These are phyloP conservation scores for Campopleginae sp. DNA, from an alignment of 2,888 invertebrate species.

Conservation along the genomic window DNA sequence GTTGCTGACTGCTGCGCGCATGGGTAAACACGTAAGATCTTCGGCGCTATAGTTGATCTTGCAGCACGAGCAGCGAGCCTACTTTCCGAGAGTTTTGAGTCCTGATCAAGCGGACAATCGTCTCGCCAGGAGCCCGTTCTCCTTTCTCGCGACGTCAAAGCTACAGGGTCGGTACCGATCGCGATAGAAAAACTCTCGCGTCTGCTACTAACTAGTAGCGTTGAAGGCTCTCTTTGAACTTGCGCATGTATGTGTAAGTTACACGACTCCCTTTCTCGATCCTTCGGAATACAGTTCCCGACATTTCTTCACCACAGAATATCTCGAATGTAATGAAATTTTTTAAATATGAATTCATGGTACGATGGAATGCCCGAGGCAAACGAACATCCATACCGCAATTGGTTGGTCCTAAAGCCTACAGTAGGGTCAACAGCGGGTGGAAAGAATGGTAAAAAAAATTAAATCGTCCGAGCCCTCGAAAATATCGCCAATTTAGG, in stretches of 20 bases:
- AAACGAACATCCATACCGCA: conserved; percentile 40
- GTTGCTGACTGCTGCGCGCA: conserved; percentile 68
- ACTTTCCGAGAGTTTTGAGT: conserved; percentile 74
- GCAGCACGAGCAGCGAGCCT: conserved; percentile 68
- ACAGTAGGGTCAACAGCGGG: conserved; percentile 61
- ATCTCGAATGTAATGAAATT: background rate
- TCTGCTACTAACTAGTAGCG: conserved; percentile 38
- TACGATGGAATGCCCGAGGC: conserved; percentile 44
- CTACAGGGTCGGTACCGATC: conserved; percentile 35
- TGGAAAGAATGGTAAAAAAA: conserved; percentile 60
- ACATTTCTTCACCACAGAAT: conserved; percentile 38
- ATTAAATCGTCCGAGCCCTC: conserved; percentile 64
- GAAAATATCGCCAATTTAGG: conserved; percentile 75
- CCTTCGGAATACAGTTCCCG: background rate
- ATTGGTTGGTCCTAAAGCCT: conserved; percentile 38
- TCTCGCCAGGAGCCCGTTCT: conserved; percentile 53
- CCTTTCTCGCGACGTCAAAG: conserved; percentile 62
- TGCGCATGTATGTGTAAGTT: conserved; percentile 77
- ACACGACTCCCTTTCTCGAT: conserved; percentile 76
- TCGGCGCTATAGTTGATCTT: conserved; percentile 51
- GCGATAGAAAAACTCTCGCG: conserved; percentile 52
- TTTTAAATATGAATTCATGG: background rate
- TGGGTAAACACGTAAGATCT: conserved; percentile 30
- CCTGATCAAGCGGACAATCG: conserved; percentile 51
- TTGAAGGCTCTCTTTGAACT: conserved; percentile 64